Conservation (phyloP, 2,113 vertebrate genomes). For the Sylvilagus bachmani region DNA sequence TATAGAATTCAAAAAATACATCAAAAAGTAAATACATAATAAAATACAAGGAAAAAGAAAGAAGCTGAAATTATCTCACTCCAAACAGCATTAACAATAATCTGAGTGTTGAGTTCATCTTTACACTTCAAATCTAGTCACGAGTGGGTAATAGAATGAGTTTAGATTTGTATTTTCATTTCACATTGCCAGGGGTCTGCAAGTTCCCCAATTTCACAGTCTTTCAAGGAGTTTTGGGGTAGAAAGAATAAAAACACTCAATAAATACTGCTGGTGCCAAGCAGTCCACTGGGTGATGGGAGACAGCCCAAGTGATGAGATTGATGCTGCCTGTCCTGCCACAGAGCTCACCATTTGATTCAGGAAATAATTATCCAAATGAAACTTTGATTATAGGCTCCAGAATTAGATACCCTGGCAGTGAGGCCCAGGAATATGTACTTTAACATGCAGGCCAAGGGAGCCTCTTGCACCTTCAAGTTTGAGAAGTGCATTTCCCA, state of each 20-base stretch:
- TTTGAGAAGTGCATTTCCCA: background rate
- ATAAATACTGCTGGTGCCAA: background rate
- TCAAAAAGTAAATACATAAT: too few relatives aligned
- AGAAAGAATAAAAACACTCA: background rate
- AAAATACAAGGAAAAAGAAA: background rate
- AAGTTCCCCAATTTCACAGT: background rate
- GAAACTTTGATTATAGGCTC: background rate
- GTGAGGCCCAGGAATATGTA: background rate
- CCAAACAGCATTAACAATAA: background rate
- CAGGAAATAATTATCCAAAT: background rate
- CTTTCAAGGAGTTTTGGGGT: background rate
- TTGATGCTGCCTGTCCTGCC: background rate
- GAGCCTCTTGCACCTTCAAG: background rate
- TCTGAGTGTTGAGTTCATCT: background rate
- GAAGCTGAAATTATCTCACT: background rate
- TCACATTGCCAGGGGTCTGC: background rate
- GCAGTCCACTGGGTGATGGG: background rate
- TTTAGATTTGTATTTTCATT: background rate
- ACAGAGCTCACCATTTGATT: background rate
- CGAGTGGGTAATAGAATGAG: background rate
- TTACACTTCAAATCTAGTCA: background rate
- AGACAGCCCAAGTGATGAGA: fast-evolving
- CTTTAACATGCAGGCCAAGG: background rate
- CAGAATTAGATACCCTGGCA: background rate
- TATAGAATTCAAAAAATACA: too few relatives aligned